A percentile compares a stretch with the other conserved stretches of the same genome.
These are phyloP conservation scores for Drosophila barbarae DNA, from an alignment of 2,888 invertebrate genomes.

Conservation along the genomic window DNA sequence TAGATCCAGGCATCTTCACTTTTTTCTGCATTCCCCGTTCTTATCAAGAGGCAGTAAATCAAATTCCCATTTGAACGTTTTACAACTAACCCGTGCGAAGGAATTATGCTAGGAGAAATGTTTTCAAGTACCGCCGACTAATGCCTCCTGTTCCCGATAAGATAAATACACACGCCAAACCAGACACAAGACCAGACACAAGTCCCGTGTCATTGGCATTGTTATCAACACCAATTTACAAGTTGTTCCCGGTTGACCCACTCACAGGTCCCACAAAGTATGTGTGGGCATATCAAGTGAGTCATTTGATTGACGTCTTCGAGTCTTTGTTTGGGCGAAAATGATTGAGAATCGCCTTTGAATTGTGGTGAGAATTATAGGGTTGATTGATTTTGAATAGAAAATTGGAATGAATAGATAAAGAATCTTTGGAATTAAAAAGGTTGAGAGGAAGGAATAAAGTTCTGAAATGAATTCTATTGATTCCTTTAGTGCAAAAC, in stretches of 20 bases:
- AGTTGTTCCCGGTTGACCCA: constrained; percentile 36
- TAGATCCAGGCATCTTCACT: constrained; percentile 33
- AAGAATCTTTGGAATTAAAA: background rate
- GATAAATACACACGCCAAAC: constrained; percentile 12
- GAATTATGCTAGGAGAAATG: constrained; percentile 14
- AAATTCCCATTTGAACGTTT: constrained; percentile 16
- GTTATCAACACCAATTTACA: constrained; percentile 37
- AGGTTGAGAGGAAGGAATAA: no score
- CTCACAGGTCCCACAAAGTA: constrained; percentile 9
- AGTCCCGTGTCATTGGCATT: constrained; percentile 27
- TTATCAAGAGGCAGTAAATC: constrained; percentile 35
- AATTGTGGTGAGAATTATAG: background rate
- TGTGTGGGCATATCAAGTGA: constrained; percentile 12
- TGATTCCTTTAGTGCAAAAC: no score
- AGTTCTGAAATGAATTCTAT: no score
- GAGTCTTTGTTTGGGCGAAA: constrained; percentile 6
- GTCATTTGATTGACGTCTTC: constrained; percentile 14
- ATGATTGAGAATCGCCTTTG: background rate
- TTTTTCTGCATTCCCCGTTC: constrained; percentile 16
- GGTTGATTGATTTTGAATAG: background rate
- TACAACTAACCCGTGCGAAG: constrained; percentile 9
- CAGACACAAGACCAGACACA: constrained; percentile 36
- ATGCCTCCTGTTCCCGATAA: constrained; percentile 22
- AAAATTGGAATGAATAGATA: background rate
- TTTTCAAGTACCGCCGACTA: constrained; percentile 3